phyloP scores from a whole-genome alignment of 2,797 vertebrate species.

The Artibeus lituratus region DNA sequence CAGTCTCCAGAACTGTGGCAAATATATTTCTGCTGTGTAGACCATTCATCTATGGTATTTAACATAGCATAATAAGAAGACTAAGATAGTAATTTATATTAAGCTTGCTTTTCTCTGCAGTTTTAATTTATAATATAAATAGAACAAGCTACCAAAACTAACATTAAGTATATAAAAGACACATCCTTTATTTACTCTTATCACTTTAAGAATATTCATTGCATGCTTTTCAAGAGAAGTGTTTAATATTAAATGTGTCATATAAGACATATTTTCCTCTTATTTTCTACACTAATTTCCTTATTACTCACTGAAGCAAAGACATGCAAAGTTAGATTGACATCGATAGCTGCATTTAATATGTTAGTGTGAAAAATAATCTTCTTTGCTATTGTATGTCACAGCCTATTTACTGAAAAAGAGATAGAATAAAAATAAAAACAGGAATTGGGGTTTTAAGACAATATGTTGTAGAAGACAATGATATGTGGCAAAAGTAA shows the following conservation, averaged over 20 bases:
- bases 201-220: neutral
- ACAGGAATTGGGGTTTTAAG: neutral
- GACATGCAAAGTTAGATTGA: neutral
- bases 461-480: neutral
- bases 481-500: neutral
- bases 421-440: neutral
- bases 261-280: neutral
- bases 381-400: slow-evolving; percentile 39
- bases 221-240: neutral
- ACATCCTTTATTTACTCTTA: neutral
- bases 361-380: slow-evolving; percentile 67
- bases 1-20: neutral
- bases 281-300: slow-evolving; percentile 7
- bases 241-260: neutral
- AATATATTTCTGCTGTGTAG: neutral
- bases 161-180: neutral
- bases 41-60: neutral
- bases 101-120: neutral
- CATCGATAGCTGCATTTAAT: slow-evolving; percentile 42
- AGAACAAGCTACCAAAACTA: neutral
- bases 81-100: neutral
- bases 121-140: neutral
- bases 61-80: neutral
- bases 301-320: slow-evolving; percentile 61
- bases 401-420: slow-evolving; percentile 44